These are phyloP conservation scores for Diploscapter pachys DNA, from an alignment of 1,140 invertebrate genomes.

Conservation along the genomic window DNA sequence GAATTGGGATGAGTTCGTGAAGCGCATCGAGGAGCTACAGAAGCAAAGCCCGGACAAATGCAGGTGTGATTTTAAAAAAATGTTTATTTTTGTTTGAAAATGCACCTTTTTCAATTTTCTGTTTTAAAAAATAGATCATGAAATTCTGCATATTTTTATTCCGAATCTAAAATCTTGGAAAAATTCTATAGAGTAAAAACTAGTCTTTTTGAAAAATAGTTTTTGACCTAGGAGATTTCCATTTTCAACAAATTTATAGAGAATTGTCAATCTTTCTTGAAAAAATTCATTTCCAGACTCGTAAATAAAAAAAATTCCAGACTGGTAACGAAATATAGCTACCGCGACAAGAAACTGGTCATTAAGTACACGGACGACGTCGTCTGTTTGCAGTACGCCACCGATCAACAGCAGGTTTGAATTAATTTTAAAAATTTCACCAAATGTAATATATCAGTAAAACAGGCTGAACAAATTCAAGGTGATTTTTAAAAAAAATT, in stretches of 20 bases:
- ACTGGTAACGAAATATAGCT: slow-evolving; percentile 81
- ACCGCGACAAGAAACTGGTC: slow-evolving; percentile 77
- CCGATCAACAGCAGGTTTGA: slow-evolving; percentile 76
- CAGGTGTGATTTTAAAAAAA: slow-evolving; percentile 35
- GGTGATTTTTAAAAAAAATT: no score
- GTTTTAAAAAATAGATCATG: background rate
- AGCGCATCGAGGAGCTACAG: slow-evolving; percentile 82
- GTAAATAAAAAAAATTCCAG: slow-evolving; percentile 53
- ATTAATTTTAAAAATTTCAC: no score
- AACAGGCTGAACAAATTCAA: no score
- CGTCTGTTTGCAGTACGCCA: slow-evolving; percentile 88
- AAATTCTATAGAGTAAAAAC: background rate
- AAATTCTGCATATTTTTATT: no score
- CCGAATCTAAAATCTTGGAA: background rate
- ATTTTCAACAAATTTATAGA: slow-evolving; percentile 49
- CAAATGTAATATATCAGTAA: no score
- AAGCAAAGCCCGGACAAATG: slow-evolving; percentile 80
- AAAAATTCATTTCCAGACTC: background rate
- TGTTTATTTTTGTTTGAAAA: slow-evolving; percentile 4
- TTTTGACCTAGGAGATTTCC: no score
- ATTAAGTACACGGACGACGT: slow-evolving; percentile 87
- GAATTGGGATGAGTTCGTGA: slow-evolving; percentile 89
- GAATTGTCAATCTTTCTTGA: slow-evolving; percentile 10
- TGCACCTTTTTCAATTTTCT: slow-evolving; percentile 51
- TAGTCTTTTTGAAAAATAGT: slow-evolving; percentile 1